Percentiles rank a stretch among this genome's conserved stretches.
Conservation (phyloP, 64 coral and sea anemone species). For the Pocillopora verrucosa region DNA sequence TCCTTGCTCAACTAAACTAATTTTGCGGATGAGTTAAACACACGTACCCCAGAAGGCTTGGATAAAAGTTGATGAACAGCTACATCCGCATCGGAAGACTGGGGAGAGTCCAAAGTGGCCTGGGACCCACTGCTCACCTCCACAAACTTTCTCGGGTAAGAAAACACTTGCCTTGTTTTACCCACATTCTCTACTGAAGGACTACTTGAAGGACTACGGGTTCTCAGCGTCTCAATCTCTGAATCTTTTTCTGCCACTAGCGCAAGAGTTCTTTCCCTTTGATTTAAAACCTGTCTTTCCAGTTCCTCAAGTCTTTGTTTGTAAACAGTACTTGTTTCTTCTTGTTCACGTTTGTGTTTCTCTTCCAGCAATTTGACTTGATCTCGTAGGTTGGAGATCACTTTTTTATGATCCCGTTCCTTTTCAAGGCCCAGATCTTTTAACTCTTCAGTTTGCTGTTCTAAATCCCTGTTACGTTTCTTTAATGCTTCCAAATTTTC, state of each 20-base stretch:
- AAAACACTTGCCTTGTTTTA: constrained; percentile 27
- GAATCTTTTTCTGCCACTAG: constrained; percentile 92
- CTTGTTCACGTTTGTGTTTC: constrained; percentile 52
- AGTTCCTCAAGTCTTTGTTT: constrained; percentile 88
- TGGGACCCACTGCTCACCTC: constrained; percentile 43
- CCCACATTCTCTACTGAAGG: constrained; percentile 16
- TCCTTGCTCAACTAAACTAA: no score
- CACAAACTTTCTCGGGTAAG: constrained; percentile 72
- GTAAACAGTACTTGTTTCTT: constrained; percentile 58
- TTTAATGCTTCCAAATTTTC: constrained; percentile 73
- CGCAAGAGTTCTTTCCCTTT: constrained; percentile 82
- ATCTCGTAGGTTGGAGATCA: constrained; percentile 44
- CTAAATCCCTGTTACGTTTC: constrained; percentile 61
- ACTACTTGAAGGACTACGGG: constrained; percentile 46
- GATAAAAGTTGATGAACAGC: constrained; percentile 80
- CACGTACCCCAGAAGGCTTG: constrained; percentile 76
- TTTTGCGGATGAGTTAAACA: not conserved
- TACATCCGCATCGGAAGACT: constrained; percentile 53
- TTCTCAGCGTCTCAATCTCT: constrained; percentile 72
- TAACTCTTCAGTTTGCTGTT: constrained; percentile 73
- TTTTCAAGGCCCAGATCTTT: constrained; percentile 50
- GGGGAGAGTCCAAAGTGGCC: constrained; percentile 35
- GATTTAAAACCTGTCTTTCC: constrained; percentile 93
- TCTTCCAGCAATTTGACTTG: constrained; percentile 49
- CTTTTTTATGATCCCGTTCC: constrained; percentile 59